Conservation (phyloP, 2,888 invertebrate species). For the Aproaerema taeniolella region DNA sequence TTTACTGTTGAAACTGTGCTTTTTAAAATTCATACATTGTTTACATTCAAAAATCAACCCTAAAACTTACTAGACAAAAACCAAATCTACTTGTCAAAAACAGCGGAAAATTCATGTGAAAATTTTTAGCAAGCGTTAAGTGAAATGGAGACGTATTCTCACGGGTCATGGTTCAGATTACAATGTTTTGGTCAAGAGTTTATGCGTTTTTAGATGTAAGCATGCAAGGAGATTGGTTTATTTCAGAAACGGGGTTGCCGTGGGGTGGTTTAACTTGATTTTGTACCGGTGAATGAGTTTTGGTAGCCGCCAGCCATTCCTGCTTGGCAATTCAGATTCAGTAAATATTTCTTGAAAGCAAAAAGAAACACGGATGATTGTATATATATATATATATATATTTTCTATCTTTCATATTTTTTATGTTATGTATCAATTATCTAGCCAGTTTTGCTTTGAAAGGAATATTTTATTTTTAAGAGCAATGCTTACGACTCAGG, state of each 20-base stretch:
- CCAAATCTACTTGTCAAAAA: too few relatives aligned
- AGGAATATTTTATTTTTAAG: too few relatives aligned
- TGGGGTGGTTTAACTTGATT: slow-evolving; percentile 65
- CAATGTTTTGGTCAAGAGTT: background rate
- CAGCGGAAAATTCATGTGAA: background rate
- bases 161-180: background rate
- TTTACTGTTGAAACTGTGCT: slow-evolving; percentile 59
- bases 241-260: slow-evolving; percentile 46
- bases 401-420: too few relatives aligned
- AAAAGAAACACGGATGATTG: too few relatives aligned
- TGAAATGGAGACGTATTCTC: slow-evolving; percentile 12
- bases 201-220: slow-evolving; percentile 15
- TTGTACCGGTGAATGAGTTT: slow-evolving; percentile 75
- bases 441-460: too few relatives aligned
- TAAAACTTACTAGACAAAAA: too few relatives aligned
- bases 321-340: slow-evolving; percentile 18
- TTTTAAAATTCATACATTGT: slow-evolving; percentile 17
- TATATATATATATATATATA: too few relatives aligned
- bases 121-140: slow-evolving; percentile 17
- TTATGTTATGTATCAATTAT: too few relatives aligned
- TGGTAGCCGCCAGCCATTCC: slow-evolving; percentile 73
- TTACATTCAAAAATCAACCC: too few relatives aligned
- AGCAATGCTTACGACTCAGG: too few relatives aligned
- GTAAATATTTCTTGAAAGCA: too few relatives aligned
- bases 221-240: slow-evolving; percentile 48